Base-by-base conservation (phyloP, 2,888 invertebrate species). In the Polylopha cassiicola region DNA sequence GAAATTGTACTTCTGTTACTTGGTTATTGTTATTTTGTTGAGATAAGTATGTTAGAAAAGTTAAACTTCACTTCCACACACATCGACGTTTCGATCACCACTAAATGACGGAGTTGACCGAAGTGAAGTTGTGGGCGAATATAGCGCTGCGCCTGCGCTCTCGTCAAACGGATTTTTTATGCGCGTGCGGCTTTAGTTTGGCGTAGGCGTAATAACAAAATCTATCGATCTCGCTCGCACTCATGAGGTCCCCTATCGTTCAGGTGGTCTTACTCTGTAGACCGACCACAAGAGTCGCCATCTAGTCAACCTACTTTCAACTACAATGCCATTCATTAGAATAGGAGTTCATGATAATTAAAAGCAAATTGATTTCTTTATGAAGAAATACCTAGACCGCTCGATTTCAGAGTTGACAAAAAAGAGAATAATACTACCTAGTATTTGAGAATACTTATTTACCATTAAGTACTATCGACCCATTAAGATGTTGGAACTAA, bases 41-140 rank as follows among this genome's bases (percentile, higher is more conserved):
- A 80, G 79, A 78, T 70, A 57, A 44, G 53, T 73, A 70, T 79
- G 85, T 86, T 86, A 86, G 81, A 81, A 72, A 75, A 78, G 82
- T 85, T 85, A 84, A 75, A 72, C 78, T 78, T 73, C 85, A 86
- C 85, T 80, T 76, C 84, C 82, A 79, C 85, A 79, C 85, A 81
- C 84, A 80, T 77, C 77, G 72, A 77, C 67, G 82, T 73, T 82
- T 74, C 73, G 76, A 78, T 75, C 79, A 84, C 79, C 78, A 85
- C 85, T 85, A 78, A 79, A 79, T 77, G 78, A 77, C 76, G 78
- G 69, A 79, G 74, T 78, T 78, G 71, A 82, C 75, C 80, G 81
- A 68, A 76, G 74, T 84, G 85, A 85, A 85, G 84, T 85, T 81
- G 82, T 82, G 76, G 79, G 80, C 74, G 85, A 84, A 74, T 76